A percentile compares a stretch with the other conserved stretches of the same genome.
Conservation (phyloP, 2,888 invertebrate species). For the Megamerina dolium region DNA sequence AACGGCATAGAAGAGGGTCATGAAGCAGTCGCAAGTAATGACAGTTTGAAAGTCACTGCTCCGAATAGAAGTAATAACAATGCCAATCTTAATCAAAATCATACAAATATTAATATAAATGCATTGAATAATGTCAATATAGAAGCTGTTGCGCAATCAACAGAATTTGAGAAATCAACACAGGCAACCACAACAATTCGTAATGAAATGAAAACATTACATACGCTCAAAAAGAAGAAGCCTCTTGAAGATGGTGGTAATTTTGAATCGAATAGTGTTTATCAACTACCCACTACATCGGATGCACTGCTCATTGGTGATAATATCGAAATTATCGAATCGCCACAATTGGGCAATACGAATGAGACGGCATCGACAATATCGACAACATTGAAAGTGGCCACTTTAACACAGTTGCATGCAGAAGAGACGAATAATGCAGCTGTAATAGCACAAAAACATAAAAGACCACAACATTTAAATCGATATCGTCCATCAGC, state of each 20-base stretch:
- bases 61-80: too few relatives aligned
- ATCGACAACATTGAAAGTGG: slow-evolving; percentile 29
- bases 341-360: slow-evolving; percentile 30
- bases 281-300: slow-evolving; percentile 26
- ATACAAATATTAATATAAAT: background rate
- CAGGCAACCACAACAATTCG: too few relatives aligned
- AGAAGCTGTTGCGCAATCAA: too few relatives aligned
- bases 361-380: slow-evolving; percentile 26
- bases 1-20: slow-evolving; percentile 12
- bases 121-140: too few relatives aligned
- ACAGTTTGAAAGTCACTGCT: too few relatives aligned
- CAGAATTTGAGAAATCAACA: too few relatives aligned
- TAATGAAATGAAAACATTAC: too few relatives aligned
- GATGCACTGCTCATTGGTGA: slow-evolving; percentile 22
- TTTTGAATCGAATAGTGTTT: slow-evolving; percentile 35
- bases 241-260: slow-evolving; percentile 11
- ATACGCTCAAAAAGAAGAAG: too few relatives aligned
- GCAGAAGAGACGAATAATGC: slow-evolving; percentile 9
- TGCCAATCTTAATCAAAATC: too few relatives aligned
- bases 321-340: slow-evolving; percentile 38
- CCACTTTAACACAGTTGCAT: background rate
- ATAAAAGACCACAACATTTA: slow-evolving; percentile 11
- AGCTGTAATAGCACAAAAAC: slow-evolving; percentile 13
- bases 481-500: slow-evolving; percentile 8
- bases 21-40: too few relatives aligned